Conservation (phyloP, 2,888 invertebrate species). For the Rhopalosiphum nymphaeae region DNA sequence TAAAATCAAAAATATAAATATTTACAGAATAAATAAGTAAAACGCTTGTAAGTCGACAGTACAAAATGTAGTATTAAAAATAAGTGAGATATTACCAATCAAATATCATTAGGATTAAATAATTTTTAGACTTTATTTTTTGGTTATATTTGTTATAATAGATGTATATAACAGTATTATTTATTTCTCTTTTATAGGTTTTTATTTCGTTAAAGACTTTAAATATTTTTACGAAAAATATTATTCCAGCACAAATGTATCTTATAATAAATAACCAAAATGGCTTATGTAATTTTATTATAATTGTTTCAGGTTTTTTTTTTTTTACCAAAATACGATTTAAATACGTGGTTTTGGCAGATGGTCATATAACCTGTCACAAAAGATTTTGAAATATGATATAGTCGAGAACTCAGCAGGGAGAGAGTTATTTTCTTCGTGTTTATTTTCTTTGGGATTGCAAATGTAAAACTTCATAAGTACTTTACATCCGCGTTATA, state of each 20-base stretch:
- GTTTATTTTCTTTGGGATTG: conserved; percentile 45
- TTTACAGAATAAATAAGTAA: neutral
- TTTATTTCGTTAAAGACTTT: neutral
- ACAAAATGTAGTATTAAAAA: neutral
- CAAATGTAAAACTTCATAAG: conserved; percentile 14
- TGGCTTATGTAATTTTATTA: neutral
- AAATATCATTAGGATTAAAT: neutral
- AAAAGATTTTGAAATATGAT: conserved; percentile 45
- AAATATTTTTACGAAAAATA: neutral
- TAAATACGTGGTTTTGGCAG: neutral
- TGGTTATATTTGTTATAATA: neutral
- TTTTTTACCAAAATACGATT: neutral
- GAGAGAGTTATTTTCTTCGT: neutral
- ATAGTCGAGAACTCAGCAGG: neutral
- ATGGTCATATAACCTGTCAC: neutral
- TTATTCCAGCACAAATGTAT: neutral
- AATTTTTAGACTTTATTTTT: neutral
- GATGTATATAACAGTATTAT: neutral
- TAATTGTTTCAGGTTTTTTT: neutral
- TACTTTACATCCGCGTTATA: neutral
- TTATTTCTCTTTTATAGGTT: neutral
- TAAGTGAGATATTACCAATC: neutral
- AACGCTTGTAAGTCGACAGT: neutral
- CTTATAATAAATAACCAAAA: neutral
- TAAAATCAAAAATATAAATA: neutral